phyloP scores from a whole-genome alignment of 2,797 vertebrate genomes.

The Hafferia zeledoni region DNA sequence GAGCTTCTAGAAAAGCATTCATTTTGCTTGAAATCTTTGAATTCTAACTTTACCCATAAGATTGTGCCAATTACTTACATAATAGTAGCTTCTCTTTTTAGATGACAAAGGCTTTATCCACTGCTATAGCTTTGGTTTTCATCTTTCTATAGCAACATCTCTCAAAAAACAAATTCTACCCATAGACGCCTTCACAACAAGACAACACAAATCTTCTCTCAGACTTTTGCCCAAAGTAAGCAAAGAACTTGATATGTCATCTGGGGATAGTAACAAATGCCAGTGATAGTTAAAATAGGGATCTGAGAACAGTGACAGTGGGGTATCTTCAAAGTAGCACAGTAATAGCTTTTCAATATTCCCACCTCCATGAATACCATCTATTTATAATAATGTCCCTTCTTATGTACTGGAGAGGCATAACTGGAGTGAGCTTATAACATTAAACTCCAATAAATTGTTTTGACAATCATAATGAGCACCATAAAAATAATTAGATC shows the following conservation, averaged over 20 bases:
- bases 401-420: background rate
- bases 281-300: conserved; percentile 8
- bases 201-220: background rate
- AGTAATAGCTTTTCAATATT: conserved; percentile 24
- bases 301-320: conserved; percentile 5
- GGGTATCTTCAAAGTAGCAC: background rate
- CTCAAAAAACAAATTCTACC: background rate
- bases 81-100: background rate
- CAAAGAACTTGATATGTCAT: background rate
- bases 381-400: conserved; percentile 19
- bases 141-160: background rate
- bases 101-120: background rate
- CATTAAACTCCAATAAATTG: background rate
- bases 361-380: background rate
- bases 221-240: background rate
- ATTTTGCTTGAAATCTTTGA: background rate
- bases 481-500: background rate
- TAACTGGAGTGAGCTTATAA: background rate
- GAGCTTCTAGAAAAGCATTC: background rate
- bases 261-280: background rate
- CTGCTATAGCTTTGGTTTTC: background rate
- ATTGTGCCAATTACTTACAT: background rate
- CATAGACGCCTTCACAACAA: background rate
- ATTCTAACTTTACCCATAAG: background rate
- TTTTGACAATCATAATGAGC: background rate